These are phyloP conservation scores for Catostylus mosaicus DNA, from an alignment of 30 jellyfish, hydroid and myxozoan genomes.

Conservation along the genomic window DNA sequence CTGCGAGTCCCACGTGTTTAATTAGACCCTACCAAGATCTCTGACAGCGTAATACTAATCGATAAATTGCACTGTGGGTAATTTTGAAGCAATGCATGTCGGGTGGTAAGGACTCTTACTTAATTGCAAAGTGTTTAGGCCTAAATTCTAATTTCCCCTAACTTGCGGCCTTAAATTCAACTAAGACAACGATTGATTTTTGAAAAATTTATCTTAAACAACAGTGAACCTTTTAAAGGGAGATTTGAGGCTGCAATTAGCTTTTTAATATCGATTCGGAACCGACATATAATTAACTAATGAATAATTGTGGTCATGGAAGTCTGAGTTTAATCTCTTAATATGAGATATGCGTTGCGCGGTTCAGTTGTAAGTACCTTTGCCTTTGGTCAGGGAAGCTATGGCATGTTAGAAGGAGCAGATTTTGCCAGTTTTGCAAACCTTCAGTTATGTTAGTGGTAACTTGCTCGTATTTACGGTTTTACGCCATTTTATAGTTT, in stretches of 20 bases:
- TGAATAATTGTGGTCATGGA: background rate
- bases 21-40: too few relatives aligned
- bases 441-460: background rate
- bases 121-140: background rate
- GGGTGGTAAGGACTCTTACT: background rate
- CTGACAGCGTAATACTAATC: too few relatives aligned
- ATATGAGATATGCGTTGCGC: background rate
- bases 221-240: too few relatives aligned
- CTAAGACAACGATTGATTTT: too few relatives aligned
- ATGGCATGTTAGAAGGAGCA: too few relatives aligned
- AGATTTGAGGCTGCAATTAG: background rate
- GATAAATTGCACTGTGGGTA: too few relatives aligned
- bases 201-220: too few relatives aligned
- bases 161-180: background rate
- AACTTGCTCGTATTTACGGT: background rate
- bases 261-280: background rate
- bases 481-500: conserved; percentile 60
- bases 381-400: too few relatives aligned
- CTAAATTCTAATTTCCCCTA: background rate
- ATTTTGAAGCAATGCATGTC: background rate
- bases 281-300: background rate
- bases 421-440: too few relatives aligned
- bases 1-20: too few relatives aligned
- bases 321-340: background rate
- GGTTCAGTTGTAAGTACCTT: background rate